Evolutionary conservation across 2,113 vertebrate species (phyloP), one percentile per base, ranked within the genome.

Genomic region (Takifugu bimaculatus): DNA sequence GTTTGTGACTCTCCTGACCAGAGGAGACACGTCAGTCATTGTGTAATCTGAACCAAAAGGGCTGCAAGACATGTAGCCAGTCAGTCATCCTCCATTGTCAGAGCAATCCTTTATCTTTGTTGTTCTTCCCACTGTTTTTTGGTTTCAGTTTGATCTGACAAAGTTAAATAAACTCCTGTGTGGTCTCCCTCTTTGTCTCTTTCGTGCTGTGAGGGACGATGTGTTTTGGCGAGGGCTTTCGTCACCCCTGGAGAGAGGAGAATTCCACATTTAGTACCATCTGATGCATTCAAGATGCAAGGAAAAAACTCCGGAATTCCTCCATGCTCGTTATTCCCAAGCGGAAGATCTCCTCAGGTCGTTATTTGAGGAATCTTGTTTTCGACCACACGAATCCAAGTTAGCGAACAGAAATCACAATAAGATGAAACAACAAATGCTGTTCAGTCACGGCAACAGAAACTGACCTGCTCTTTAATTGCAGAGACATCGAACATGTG

Each of bases 391-490:
- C 25, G 7, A n/a, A 12, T 43, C 20, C 29, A 56, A 20, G 5
- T 6, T 2, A 39, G 59, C 15, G 50, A 13, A 28, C 4, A 44
- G 6, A 13, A 50, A 26, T 65, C 51, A 62, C 48, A 77, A 7
- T 60, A 58, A 64, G 0, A 65, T 60, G 69, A 58, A 39, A 3
- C 1, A 42, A 62, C 35, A 52, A 73, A 11, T 2, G 3, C 35
- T 1, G 35, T 39, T 11, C 35, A 39, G 35, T 63, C 64, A 73
- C 26, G 52, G 20, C 55, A 57, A 52, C 70, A 75, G 55, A 64
- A 64, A 58, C 39, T 67, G 32, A 54, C 12, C 74, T 45, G 71
- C 64, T 43, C 55, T 85, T 87, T 81, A 84, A 70, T 87, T 20
- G 54, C 67, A 74, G 68, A 69, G 60, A 76, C 60, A 13, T 67